phyloP scores from a whole-genome alignment of 2,888 invertebrate genomes.

The Cheilosia soror region DNA sequence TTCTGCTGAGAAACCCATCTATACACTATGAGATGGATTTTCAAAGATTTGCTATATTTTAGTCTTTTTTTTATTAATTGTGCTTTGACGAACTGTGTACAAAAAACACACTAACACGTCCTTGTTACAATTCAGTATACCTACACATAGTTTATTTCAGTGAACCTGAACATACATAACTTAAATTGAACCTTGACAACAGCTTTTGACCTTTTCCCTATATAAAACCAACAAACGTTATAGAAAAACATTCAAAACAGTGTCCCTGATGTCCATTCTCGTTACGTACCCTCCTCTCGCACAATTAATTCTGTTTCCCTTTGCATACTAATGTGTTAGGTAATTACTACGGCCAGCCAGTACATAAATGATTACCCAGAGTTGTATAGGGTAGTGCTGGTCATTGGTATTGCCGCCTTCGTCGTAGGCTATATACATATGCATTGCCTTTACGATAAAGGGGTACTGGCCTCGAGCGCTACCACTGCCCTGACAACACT shows the following conservation, averaged over 20 bases:
- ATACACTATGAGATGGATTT: no score
- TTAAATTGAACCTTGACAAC: constrained; percentile 7
- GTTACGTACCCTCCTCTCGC: constrained; percentile 12
- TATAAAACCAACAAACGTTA: background rate
- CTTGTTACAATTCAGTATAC: no score
- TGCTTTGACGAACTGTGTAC: no score
- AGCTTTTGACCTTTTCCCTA: constrained; percentile 9
- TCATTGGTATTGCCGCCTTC: constrained; percentile 17
- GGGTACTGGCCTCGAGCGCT: constrained; percentile 44
- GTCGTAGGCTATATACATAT: constrained; percentile 14
- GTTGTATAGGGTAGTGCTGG: background rate
- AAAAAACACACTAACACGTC: no score
- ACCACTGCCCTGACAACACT: constrained; percentile 25
- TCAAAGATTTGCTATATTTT: no score
- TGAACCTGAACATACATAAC: no score
- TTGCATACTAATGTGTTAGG: constrained; percentile 48
- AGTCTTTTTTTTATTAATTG: no score
- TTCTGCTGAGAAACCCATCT: no score
- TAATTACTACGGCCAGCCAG: constrained; percentile 30
- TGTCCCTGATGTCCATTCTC: constrained; percentile 32
- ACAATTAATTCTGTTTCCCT: constrained; percentile 49
- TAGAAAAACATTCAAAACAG: constrained; percentile 13
- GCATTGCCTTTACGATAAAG: constrained; percentile 23
- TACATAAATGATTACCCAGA: background rate
- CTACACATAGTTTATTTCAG: no score